phyloP scores from a whole-genome alignment of 2,797 vertebrate species.

The Heteromormyrus szaboi region DNA sequence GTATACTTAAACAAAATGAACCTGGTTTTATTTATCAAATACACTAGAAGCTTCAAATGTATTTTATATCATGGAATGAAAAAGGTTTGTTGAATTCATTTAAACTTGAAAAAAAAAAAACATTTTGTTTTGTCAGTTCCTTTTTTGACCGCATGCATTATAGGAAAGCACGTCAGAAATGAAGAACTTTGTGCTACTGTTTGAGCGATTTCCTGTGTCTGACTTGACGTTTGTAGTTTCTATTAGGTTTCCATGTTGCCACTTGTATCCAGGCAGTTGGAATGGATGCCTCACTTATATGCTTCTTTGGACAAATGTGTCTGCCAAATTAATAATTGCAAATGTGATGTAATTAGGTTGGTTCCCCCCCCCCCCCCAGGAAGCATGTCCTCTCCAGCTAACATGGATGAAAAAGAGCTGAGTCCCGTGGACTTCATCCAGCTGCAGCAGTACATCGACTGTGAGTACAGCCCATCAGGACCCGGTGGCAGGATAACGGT shows the following conservation, averaged over 20 bases:
- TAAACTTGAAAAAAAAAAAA: background rate
- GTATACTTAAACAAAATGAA: background rate
- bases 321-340: background rate
- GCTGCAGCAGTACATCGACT: constrained; percentile 83
- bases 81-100: background rate
- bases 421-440: constrained; percentile 81
- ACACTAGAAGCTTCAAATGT: background rate
- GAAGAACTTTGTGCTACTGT: background rate
- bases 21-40: background rate
- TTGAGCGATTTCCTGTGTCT: background rate
- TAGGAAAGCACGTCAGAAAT: background rate
- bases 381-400: constrained; percentile 47
- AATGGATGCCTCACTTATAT: background rate
- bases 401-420: constrained; percentile 57
- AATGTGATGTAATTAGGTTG: background rate
- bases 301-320: background rate
- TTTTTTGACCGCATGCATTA: background rate
- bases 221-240: background rate
- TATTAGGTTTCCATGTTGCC: background rate
- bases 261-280: background rate
- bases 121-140: background rate
- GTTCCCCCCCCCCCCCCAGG: background rate
- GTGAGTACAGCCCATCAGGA: constrained; percentile 53
- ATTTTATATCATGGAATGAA: background rate
- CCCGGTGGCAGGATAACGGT: background rate